Evolutionary conservation across 1,140 invertebrate genomes (phyloP), one percentile per base, ranked within the genome.

Genomic region (Papilio glaucus): DNA sequence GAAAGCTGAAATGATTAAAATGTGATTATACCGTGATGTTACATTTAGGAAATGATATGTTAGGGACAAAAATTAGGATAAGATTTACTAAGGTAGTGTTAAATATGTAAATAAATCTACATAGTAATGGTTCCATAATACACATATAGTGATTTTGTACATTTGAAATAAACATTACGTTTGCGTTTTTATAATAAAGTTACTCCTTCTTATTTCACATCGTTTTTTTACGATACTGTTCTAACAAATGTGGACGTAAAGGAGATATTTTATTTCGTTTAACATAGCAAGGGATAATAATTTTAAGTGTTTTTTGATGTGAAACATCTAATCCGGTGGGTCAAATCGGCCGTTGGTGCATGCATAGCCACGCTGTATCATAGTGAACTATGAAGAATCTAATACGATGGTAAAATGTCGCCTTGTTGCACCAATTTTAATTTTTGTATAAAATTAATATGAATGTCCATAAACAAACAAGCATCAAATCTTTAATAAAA

Each of bases 1-100:
- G 72, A 77, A 75, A 77, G 75, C 65, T 68, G 33, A 73, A 75
- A 75, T 70, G 69, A 73, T 72, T 69, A 49, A 68, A 18, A 72
- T 60, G 72, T 76, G 72, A 57, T 57, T 26, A 24, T 24, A 6
- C 21, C 49, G 21, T 26, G 4, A 24, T 8, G n/a, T 57, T 18
- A 65, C 9, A 39, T 39, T 65, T 39, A 15, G 21, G 39, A 10
- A 45, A 41, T 45, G 63, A 45, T 45, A 67, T 41, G 15, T 67
- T 26, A 42, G 63, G 13, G 18, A 15, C 18, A 15, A 39, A 65
- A n/a, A 39, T 15, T 68, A 68, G 63, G n/a, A 41, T 68, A 68
- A 68, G 65, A 15, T 42, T 67, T 67, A 38, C 38, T 67, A 42
- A 67, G 63, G 63, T 67, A 67, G 63, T 21, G 4, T 41, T 41